A percentile compares a stretch with the other conserved stretches of the same genome.
Evolutionary conservation across 92 coral and sea anemone species (phyloP).

Genomic region (Epizoanthus scotinus): DNA sequence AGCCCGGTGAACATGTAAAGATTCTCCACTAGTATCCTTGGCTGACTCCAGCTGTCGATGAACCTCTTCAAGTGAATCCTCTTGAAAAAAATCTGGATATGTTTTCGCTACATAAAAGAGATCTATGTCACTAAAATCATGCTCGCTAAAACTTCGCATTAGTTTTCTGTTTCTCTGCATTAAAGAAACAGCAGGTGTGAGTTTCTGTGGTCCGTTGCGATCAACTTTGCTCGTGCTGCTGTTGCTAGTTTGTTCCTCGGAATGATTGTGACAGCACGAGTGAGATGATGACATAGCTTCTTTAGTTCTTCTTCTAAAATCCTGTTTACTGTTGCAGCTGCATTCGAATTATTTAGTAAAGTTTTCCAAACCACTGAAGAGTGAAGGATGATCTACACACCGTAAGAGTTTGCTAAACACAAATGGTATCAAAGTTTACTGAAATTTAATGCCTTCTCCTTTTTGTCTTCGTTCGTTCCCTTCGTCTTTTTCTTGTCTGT

Average conservation of each 20-base stretch:
- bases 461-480: no score
- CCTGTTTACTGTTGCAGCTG: no score
- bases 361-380: no score
- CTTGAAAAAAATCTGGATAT: slow-evolving; percentile 35
- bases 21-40: slow-evolving; percentile 1
- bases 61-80: slow-evolving; percentile 22
- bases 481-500: no score
- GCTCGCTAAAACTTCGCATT: slow-evolving; percentile 35
- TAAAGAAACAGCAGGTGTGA: not conserved
- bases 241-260: not conserved
- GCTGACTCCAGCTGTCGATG: slow-evolving; percentile 21
- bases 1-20: not conserved
- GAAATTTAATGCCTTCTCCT: no score
- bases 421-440: no score
- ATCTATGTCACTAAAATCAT: slow-evolving; percentile 34
- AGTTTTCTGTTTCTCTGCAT: slow-evolving; percentile 25
- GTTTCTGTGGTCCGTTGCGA: not conserved
- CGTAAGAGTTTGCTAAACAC: no score
- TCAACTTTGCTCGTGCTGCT: not conserved
- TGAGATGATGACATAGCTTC: slow-evolving; percentile 20
- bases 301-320: not conserved
- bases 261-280: not conserved
- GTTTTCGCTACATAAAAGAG: slow-evolving; percentile 25
- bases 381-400: no score
- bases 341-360: no score